Evolutionary conservation across 2,797 vertebrate genomes (phyloP).

Genomic region (Galaxias olidus): DNA sequence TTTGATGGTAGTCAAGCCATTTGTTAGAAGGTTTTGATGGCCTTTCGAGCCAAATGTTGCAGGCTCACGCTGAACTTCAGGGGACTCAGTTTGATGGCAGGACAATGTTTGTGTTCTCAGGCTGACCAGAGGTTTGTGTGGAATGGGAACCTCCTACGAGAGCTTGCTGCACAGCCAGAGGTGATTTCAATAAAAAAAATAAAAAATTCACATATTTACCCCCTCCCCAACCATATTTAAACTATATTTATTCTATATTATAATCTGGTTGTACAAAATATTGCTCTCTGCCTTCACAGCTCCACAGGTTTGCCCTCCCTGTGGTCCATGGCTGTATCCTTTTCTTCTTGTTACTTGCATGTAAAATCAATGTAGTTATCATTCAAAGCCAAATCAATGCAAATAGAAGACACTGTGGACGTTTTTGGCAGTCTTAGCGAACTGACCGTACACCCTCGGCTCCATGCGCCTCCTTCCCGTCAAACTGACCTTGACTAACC

Average conservation of each 20-base stretch:
- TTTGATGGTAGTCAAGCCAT: constrained; percentile 3
- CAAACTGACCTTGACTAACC: background rate
- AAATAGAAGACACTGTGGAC: too few species aligned
- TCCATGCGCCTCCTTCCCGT: too few species aligned
- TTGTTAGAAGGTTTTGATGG: background rate
- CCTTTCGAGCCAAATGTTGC: too few species aligned
- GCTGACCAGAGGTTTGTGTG: constrained; percentile 97
- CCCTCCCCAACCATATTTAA: too few species aligned
- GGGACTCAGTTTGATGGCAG: too few species aligned
- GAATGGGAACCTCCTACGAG: constrained; percentile 96
- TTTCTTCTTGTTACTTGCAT: constrained; percentile 15
- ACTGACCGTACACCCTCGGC: too few species aligned
- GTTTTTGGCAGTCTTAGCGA: too few species aligned
- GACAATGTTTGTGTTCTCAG: constrained; percentile 59
- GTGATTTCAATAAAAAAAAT: constrained; percentile 65
- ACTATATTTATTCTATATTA: too few species aligned
- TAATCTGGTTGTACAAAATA: background rate
- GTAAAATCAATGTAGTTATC: background rate
- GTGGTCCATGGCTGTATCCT: constrained; percentile 84
- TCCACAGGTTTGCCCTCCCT: constrained; percentile 78
- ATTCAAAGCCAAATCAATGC: too few species aligned
- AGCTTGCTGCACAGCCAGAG: constrained; percentile 93
- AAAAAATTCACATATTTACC: background rate
- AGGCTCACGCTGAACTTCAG: too few species aligned
- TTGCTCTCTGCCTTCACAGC: constrained; percentile 49